Base-by-base conservation (phyloP, 2,888 invertebrate species). In the Orthosia gothica region DNA sequence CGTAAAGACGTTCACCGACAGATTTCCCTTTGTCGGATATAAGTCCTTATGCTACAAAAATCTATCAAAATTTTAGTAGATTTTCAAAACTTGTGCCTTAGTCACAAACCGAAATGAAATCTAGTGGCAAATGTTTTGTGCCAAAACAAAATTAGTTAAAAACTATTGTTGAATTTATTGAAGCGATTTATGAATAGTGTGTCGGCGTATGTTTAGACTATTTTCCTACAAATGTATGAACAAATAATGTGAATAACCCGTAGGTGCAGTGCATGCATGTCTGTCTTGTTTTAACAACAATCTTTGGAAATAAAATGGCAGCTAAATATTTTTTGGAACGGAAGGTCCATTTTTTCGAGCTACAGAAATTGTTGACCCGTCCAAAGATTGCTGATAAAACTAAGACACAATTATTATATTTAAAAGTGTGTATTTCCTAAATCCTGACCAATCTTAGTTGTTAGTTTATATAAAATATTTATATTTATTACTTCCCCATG, bases 361-460 rank as follows among this genome's bases (percentile, higher is more conserved):
- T 45, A 16, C 49, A 61, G 16, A 54, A 23, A 26, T 58, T 40
- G 2, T 54, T 23, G 52, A 7, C 5, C 20, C 13, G 18, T n/a
- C 26, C 74, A 83, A 86, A 85, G 80, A 73, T 76, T 87, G 83
- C 86, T 87, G 82, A 70, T 82, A 83, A 87, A 87, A 88, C 70
- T 83, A 70, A 87, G 81, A 67, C 86, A 87, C 78, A 89, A 89
- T 90, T 88, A 90, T 89, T 88, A 90, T 89, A 88, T 89, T 84
- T 89, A 92, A 92, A 87, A 88, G 93, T 94, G 95, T 95, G 94
- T 94, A 94, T 92, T 92, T 95, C 95, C 95, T 96, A 94, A 93
- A 92, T 92, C 95, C 95, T 91, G 96, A 96, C 96, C 96, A 96
- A 96, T 93, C 88, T 92, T 96, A 95, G 94, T 89, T 91, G 87